These are phyloP conservation scores for Beris chalybata DNA, from an alignment of 2,888 invertebrate species.

Conservation along the genomic window DNA sequence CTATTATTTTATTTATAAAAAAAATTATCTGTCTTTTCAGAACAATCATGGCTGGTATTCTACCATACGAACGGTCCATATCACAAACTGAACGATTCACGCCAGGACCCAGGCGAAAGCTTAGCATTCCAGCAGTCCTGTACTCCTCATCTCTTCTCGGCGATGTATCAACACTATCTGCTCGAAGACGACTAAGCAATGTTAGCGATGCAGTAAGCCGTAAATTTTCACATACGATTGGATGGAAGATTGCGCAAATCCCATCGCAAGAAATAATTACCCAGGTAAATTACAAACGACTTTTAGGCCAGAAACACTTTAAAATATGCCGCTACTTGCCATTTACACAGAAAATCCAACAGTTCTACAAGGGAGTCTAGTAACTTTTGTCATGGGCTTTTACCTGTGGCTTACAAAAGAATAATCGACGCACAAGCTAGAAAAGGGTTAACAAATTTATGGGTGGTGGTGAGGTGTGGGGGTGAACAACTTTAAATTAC, in stretches of 20 bases:
- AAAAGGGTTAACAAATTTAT: too few relatives aligned
- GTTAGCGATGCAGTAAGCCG: conserved; percentile 73
- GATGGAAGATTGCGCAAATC: conserved; percentile 62
- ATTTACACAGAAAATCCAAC: not conserved
- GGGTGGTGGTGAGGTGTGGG: too few relatives aligned
- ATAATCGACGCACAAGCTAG: too few relatives aligned
- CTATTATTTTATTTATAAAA: too few relatives aligned
- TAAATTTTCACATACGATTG: conserved; percentile 79
- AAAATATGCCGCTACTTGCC: not conserved
- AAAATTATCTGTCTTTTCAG: not conserved
- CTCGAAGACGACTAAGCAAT: conserved; percentile 72
- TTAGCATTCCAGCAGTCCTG: conserved; percentile 62
- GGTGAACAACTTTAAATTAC: too few relatives aligned
- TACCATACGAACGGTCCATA: conserved; percentile 8
- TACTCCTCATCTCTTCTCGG: conserved; percentile 53
- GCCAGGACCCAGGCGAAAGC: conserved; percentile 57
- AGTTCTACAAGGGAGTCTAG: too few relatives aligned
- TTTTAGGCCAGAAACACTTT: not conserved
- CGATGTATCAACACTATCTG: conserved; percentile 49
- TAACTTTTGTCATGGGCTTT: too few relatives aligned
- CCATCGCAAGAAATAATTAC: conserved; percentile 62
- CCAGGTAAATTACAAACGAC: conserved; percentile 46
- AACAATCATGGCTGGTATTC: conserved; percentile 23
- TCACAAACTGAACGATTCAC: conserved; percentile 48
- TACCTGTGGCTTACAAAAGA: too few relatives aligned